Evolutionary conservation across 1,140 invertebrate genomes (phyloP).

Genomic region (Anadara kagoshimensis): DNA sequence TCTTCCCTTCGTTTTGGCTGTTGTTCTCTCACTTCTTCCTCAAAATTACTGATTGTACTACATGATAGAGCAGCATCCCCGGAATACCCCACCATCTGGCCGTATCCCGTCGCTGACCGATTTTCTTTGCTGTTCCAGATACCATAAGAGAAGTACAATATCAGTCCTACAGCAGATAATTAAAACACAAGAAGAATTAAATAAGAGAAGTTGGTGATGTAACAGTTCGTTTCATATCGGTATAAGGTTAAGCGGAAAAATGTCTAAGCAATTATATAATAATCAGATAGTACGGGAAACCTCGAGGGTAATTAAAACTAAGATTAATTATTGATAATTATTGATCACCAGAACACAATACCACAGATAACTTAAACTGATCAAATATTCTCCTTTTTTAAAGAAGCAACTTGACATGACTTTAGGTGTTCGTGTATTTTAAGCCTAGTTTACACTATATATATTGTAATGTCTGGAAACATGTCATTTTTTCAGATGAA

Average conservation of each 20-base stretch:
- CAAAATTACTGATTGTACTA: constrained; percentile 43
- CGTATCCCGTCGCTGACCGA: constrained; percentile 68
- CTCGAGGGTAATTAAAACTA: too few relatives aligned
- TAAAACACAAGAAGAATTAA: neutral
- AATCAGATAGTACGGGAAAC: too few relatives aligned
- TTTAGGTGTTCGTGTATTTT: too few relatives aligned
- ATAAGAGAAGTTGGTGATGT: neutral
- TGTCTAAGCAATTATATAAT: too few relatives aligned
- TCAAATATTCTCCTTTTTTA: too few relatives aligned
- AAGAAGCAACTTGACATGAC: too few relatives aligned
- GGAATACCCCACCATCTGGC: constrained; percentile 62
- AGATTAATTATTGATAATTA: too few relatives aligned
- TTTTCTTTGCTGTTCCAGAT: constrained; percentile 91
- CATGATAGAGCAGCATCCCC: constrained; percentile 54
- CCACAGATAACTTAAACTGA: too few relatives aligned
- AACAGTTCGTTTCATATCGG: neutral
- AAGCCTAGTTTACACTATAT: too few relatives aligned
- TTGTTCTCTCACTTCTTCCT: constrained; percentile 57
- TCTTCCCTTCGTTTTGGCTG: constrained; percentile 48
- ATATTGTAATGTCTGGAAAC: too few relatives aligned
- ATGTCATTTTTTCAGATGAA: too few relatives aligned
- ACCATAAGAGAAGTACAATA: constrained; percentile 92
- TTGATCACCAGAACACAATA: too few relatives aligned
- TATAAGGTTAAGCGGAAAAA: neutral
- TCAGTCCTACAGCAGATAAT: constrained; percentile 78